A percentile compares a stretch with the other conserved stretches of the same genome.
Evolutionary conservation across 2,113 vertebrate species (phyloP).

Genomic region (Climacteris rufus): DNA sequence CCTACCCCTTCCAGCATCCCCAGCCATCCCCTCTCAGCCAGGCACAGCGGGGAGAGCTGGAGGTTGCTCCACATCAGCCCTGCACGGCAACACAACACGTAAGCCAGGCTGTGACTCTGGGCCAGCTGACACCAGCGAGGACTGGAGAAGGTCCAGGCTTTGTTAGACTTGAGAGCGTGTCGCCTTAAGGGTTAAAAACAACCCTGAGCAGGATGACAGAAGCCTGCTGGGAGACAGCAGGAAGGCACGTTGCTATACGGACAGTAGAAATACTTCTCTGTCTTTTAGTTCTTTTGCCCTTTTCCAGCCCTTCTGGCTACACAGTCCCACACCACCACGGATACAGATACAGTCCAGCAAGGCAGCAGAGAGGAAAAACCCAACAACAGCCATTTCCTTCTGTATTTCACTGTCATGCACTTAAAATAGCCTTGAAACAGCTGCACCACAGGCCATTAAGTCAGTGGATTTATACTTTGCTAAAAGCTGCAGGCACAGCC

Average conservation of each 20-base stretch:
- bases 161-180: fast-evolving
- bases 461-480: background rate
- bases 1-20: fast-evolving
- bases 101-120: fast-evolving
- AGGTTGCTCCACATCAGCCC: background rate
- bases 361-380: background rate
- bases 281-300: background rate
- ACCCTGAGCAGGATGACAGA: background rate
- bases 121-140: too few species aligned
- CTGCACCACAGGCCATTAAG: background rate
- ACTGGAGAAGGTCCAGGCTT: background rate
- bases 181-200: background rate
- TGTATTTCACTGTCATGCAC: background rate
- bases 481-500: background rate
- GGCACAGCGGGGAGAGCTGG: fast-evolving
- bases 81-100: fast-evolving
- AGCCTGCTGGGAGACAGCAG: background rate
- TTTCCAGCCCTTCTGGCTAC: background rate
- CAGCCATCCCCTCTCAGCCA: background rate
- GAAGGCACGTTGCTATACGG: fast-evolving
- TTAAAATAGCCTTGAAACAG: conserved; percentile 25
- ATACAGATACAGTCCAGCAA: background rate
- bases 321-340: background rate
- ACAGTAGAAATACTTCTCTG: background rate
- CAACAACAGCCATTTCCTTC: conserved; percentile 4